A percentile compares a stretch with the other conserved stretches of the same genome.
Conservation (phyloP, 2,888 invertebrate species). For the Cephus nigrinus region DNA sequence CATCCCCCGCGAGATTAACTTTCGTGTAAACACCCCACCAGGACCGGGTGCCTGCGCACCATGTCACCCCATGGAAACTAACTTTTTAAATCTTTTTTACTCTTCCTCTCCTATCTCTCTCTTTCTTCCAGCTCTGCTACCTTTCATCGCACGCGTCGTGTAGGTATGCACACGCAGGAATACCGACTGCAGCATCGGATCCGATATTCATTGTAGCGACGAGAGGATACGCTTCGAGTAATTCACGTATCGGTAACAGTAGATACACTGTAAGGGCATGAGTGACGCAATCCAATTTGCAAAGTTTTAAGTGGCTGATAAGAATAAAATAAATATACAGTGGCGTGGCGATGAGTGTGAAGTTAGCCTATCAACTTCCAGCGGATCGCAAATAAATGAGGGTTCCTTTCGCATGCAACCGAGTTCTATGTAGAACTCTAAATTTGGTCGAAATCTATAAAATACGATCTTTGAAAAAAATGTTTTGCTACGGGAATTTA, state of each 20-base stretch:
- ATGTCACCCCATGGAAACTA: neutral
- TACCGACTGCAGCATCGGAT: neutral
- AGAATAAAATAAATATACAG: neutral
- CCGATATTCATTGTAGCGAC: neutral
- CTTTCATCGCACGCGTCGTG: neutral
- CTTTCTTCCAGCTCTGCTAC: neutral
- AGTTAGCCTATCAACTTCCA: no score
- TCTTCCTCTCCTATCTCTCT: neutral
- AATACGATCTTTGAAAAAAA: no score
- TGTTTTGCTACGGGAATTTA: no score
- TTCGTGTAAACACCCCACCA: slow-evolving; percentile 45
- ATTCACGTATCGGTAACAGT: neutral
- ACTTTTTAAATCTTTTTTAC: neutral
- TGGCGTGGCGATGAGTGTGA: no score
- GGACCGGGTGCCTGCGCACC: slow-evolving; percentile 9
- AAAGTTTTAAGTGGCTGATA: neutral
- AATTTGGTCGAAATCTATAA: no score
- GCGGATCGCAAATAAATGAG: no score
- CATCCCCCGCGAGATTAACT: slow-evolving; percentile 51
- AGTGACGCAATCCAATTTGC: neutral
- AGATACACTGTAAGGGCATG: neutral
- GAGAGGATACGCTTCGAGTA: neutral
- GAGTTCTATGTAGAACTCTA: no score
- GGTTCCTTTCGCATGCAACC: no score
- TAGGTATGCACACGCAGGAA: neutral